Evolutionary conservation across 2,113 vertebrate species (phyloP), one percentile per base, ranked within the genome.

Genomic region (Asarcornis scutulata): DNA sequence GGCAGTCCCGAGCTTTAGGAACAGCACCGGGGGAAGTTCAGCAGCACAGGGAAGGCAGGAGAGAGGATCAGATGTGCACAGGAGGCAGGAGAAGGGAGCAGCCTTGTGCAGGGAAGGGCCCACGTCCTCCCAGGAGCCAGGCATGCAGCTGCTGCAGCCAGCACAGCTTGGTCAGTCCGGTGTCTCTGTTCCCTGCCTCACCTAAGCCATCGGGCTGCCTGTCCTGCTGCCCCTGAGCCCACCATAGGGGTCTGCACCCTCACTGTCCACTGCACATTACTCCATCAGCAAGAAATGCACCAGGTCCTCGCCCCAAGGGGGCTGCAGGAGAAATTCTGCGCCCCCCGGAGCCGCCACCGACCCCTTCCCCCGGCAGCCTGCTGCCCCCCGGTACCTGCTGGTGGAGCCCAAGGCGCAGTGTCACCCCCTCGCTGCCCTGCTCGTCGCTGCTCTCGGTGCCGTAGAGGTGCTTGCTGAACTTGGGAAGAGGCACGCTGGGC

Each of bases 391-490:
- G n/a, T 88, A 99, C 99, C 99, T 99, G 99, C 72, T 98, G 92
- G 90, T 97, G 96, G 36, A 98, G 97, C 7, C 98, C 98, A 4
- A 99, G 98, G 34, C 99, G 98, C 75, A 99, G 97, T 1, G 97
- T 98, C 42, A 99, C 96, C 7, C 98, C 98, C 17, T 98, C 98
- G 0, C 86, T 53, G 22, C 97, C 98, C 0, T 91, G 94, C 6
- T 97, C 97, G 0, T 99, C 98, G 1, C 91, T 97, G 15, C 98
- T 98, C 32, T 99, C 98, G 0, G 98, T 88, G 7, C 98, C 98
- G 8, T 99, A 98, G 53, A 98, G 98, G 97, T 99, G 99, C 11
- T 98, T 98, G 95, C 98, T 99, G 98, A 99, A 99, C 44, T 98
- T 98, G 0, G 99, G 99, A 67, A 99, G 97, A 0, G 98, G 98